Conservation (phyloP, 2,113 vertebrate species). For the Narcine bancroftii region DNA sequence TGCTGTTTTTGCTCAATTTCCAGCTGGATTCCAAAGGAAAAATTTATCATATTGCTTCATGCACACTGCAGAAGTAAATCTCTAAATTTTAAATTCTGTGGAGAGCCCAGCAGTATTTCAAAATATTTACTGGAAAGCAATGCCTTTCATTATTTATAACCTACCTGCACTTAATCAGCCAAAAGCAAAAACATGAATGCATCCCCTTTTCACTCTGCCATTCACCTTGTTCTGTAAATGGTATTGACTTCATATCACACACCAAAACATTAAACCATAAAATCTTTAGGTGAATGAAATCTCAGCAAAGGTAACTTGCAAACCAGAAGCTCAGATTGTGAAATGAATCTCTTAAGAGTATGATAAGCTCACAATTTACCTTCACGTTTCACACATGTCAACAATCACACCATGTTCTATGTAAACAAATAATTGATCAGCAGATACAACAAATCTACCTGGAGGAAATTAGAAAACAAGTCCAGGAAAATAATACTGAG, state of each 20-base stretch:
- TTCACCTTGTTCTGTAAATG: not conserved
- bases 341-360: not conserved
- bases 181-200: not conserved
- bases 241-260: not conserved
- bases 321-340: not conserved
- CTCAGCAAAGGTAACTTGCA: too few species aligned
- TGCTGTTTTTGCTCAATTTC: not conserved
- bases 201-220: not conserved
- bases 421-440: not conserved
- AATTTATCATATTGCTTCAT: not conserved
- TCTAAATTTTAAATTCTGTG: not conserved
- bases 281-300: not conserved
- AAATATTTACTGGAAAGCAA: not conserved
- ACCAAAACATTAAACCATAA: not conserved
- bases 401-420: not conserved
- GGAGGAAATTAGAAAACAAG: not conserved
- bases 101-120: not conserved
- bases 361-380: not conserved
- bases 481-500: not conserved
- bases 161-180: not conserved
- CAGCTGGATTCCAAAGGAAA: not conserved
- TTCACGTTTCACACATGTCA: constrained; percentile 17
- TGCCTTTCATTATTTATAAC: not conserved
- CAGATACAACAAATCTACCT: not conserved
- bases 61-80: not conserved